Evolutionary conservation across 1,140 invertebrate genomes (phyloP).

Genomic region (Popillia japonica): DNA sequence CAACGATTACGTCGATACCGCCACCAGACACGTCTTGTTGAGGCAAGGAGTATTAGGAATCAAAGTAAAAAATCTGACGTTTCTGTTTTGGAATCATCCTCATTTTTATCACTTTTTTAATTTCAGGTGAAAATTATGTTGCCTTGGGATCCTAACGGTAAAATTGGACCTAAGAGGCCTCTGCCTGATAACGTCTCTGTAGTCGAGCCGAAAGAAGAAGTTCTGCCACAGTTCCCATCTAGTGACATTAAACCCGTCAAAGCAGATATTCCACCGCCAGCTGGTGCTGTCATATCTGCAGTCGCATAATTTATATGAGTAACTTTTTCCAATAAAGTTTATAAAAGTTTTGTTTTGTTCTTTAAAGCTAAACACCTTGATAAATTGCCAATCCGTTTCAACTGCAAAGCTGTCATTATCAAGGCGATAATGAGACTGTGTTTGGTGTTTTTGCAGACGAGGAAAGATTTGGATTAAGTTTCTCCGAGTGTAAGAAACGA

Average conservation of each 20-base stretch:
- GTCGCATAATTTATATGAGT: neutral
- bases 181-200: conserved; percentile 97
- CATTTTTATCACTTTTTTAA: too few relatives aligned
- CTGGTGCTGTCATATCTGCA: conserved; percentile 50
- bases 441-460: too few relatives aligned
- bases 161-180: conserved; percentile 96
- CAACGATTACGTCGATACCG: conserved; percentile 98
- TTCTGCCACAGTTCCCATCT: conserved; percentile 68
- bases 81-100: too few relatives aligned
- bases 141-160: conserved; percentile 96
- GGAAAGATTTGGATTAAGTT: too few relatives aligned
- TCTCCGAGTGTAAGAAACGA: too few relatives aligned
- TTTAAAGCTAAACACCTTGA: too few relatives aligned
- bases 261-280: conserved; percentile 59
- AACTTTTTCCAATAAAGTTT: too few relatives aligned
- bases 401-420: too few relatives aligned
- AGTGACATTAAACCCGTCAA: conserved; percentile 66
- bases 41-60: conserved; percentile 92
- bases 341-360: too few relatives aligned
- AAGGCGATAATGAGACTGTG: too few relatives aligned
- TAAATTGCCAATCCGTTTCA: too few relatives aligned
- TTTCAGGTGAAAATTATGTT: conserved; percentile 94
- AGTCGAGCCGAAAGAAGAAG: conserved; percentile 91
- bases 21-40: conserved; percentile 96
- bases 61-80: too few relatives aligned